Percentiles rank a stretch among this genome's conserved stretches.
Conservation (phyloP, 53 echinoderm and acorn worm genomes). For the Echinometra lucunter region DNA sequence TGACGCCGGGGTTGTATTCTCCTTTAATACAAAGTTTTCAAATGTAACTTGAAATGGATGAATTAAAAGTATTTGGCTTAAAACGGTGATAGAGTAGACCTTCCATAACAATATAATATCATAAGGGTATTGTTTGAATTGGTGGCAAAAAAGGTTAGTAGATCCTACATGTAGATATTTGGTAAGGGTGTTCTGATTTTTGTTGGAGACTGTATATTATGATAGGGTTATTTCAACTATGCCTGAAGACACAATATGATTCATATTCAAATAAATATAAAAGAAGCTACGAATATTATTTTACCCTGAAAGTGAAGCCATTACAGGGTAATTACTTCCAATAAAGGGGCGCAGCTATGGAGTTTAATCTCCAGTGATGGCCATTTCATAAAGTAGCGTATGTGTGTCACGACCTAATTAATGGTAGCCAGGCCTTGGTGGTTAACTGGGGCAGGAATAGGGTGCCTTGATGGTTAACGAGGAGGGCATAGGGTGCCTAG, state of each 20-base stretch:
- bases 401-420: constrained; percentile 33
- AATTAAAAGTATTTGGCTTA: too few relatives aligned
- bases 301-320: background rate
- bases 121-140: too few relatives aligned
- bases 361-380: background rate
- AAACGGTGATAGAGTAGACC: too few relatives aligned
- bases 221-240: background rate
- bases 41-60: too few relatives aligned
- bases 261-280: background rate
- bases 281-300: background rate
- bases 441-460: background rate
- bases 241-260: background rate
- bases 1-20: too few relatives aligned
- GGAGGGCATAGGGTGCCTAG: background rate
- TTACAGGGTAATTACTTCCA: background rate
- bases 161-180: too few relatives aligned
- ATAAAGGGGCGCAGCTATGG: background rate
- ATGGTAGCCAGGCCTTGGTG: background rate
- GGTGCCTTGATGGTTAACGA: background rate
- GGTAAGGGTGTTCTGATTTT: too few relatives aligned
- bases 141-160: too few relatives aligned
- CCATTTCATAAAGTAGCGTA: background rate
- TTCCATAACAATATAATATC: too few relatives aligned
- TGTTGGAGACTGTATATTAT: too few relatives aligned
- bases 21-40: too few relatives aligned